phyloP scores from a whole-genome alignment of 1,140 invertebrate species.

The Saccostrea echinata region DNA sequence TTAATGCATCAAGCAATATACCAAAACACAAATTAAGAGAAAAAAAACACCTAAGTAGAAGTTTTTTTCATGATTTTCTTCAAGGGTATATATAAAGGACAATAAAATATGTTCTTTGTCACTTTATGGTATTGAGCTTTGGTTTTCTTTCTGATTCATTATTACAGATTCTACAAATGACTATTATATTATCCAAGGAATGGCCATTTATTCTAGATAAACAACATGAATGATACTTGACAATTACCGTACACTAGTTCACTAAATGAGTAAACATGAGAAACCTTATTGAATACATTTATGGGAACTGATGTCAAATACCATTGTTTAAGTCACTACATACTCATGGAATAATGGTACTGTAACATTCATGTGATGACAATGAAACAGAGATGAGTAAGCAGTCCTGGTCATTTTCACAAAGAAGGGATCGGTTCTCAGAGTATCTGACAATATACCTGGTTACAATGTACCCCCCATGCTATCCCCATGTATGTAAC shows the following conservation, averaged over 20 bases:
- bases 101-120: slow-evolving; percentile 1
- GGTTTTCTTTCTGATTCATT: neutral
- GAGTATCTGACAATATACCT: neutral
- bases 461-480: neutral
- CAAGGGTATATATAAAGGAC: neutral
- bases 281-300: neutral
- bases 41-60: neutral
- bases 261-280: neutral
- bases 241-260: neutral
- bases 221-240: neutral
- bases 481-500: neutral
- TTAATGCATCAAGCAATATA: neutral
- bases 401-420: neutral
- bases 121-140: neutral
- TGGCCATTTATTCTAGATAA: neutral
- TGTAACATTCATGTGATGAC: neutral
- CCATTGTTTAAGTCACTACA: neutral
- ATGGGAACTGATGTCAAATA: neutral
- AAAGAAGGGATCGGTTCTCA: neutral
- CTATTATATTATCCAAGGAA: neutral
- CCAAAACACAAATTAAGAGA: neutral
- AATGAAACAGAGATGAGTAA: neutral
- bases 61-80: neutral
- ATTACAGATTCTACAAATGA: neutral
- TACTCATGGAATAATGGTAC: neutral